Base-by-base conservation (phyloP, 2,113 vertebrate genomes). In the Aegithalos caudatus region DNA sequence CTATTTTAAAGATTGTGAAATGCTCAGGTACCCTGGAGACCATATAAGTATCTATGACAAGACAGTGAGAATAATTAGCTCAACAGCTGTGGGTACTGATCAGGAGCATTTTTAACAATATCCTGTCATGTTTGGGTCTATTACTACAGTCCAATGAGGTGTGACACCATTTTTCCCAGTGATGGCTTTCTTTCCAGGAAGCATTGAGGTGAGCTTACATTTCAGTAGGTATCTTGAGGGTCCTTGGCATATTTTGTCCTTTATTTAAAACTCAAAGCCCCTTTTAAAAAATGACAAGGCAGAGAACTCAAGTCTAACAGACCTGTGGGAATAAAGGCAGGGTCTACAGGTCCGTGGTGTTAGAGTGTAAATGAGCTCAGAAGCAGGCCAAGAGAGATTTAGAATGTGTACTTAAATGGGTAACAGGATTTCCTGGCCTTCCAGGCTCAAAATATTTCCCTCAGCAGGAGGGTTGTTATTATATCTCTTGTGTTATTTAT, bases 1-100 rank as follows among this genome's bases (percentile, higher is more conserved):
- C 37, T 88, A 18, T 51, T 70, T 62, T 83, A 95, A 51, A 74
- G 56, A 74, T 6, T 67, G 24, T 45, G 62, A 94, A 90, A 83
- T 53, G 50, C 51, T 67, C 31, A 71, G n/a, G 64, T 86, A 60
- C 76, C 82, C 79, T 60, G 71, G 79, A 92, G 69, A 83, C 56
- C 45, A 33, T 47, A 33, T 48, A 81, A 72, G 60, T 95, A 72
- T 69, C 85, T 86, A 72, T 84, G 82, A 81, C 69, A 94, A 88
- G 90, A 84, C 57, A 88, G 60, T 3, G 15, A 92, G 71, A 96
- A 93, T 93, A 97, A 95, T 95, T 86, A 94, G 33, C 76, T 92
- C 51, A 25, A 86, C 81, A 92, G 69, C 90, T 90, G 69, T 93
- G n/a, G 64, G 53, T 86, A 86, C 90, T 74, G 70, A 92, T 88